Evolutionary conservation across 2,888 invertebrate species (phyloP).

Genomic region (Melanostoma mellinum): DNA sequence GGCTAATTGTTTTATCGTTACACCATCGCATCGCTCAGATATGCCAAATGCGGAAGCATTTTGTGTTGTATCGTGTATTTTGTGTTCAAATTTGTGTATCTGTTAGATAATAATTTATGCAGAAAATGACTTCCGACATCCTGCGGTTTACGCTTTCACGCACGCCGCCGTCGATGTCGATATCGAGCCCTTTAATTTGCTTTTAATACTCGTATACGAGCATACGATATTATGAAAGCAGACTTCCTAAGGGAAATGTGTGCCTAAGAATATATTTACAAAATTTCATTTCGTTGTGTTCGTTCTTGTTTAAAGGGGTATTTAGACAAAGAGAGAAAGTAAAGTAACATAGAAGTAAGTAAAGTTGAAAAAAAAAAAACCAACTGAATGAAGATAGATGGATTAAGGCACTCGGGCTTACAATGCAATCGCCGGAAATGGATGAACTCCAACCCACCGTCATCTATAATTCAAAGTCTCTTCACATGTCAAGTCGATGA

Average conservation of each 20-base stretch:
- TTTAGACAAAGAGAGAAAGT: slow-evolving; percentile 13
- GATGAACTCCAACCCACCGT: slow-evolving; percentile 12
- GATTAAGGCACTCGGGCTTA: slow-evolving; percentile 27
- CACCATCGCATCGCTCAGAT: slow-evolving; percentile 4
- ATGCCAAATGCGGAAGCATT: slow-evolving; percentile 23
- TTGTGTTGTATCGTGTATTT: slow-evolving; percentile 1
- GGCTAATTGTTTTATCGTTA: slow-evolving; percentile 55
- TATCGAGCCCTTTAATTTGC: slow-evolving; percentile 9
- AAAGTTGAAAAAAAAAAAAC: slow-evolving; percentile 18
- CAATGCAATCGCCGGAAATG: slow-evolving; percentile 41
- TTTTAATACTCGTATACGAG: neutral
- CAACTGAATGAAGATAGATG: slow-evolving; percentile 44
- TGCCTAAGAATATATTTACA: slow-evolving; percentile 15
- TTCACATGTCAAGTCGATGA: slow-evolving; percentile 4
- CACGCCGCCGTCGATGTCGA: slow-evolving; percentile 4
- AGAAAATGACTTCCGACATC: slow-evolving; percentile 22
- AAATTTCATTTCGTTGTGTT: slow-evolving; percentile 69
- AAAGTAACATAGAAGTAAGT: slow-evolving; percentile 12
- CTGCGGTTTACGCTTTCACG: slow-evolving; percentile 1
- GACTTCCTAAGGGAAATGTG: slow-evolving; percentile 1
- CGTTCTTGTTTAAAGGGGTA: slow-evolving; percentile 61
- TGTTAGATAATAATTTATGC: slow-evolving; percentile 14
- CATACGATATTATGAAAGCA: neutral
- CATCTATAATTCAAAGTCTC: slow-evolving; percentile 52
- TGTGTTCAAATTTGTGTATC: neutral